These are phyloP conservation scores for Benthosema pterotum DNA, from an alignment of 2,797 vertebrate species.

Conservation along the genomic window DNA sequence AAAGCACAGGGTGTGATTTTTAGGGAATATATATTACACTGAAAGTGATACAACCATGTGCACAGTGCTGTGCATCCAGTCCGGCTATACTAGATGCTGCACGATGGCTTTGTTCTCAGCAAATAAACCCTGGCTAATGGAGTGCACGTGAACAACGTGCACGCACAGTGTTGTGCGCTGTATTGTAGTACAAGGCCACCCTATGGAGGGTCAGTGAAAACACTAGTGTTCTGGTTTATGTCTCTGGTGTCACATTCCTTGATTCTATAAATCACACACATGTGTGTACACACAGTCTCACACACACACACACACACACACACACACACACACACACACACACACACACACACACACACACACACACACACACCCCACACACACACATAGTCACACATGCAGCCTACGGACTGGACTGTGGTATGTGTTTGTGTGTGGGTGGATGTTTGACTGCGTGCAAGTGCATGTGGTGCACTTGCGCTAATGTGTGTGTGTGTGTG, in stretches of 20 bases:
- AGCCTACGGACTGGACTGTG: not conserved
- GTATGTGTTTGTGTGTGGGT: not conserved
- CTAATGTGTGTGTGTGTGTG: too few species aligned
- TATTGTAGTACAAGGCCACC: slow-evolving; percentile 51
- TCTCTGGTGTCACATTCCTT: slow-evolving; percentile 17
- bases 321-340: not conserved
- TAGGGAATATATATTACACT: too few species aligned
- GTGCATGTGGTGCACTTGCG: too few species aligned
- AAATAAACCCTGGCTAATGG: not conserved
- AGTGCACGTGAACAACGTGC: slow-evolving; percentile 4
- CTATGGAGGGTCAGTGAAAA: slow-evolving; percentile 60
- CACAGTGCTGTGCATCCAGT: too few species aligned
- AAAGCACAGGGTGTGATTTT: too few species aligned
- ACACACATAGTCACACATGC: not conserved
- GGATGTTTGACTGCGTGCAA: not conserved
- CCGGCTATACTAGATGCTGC: too few species aligned
- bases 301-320: slow-evolving; percentile 4
- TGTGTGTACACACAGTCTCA: slow-evolving; percentile 5
- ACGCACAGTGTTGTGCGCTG: not conserved
- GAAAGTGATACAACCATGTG: too few species aligned
- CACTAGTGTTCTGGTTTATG: slow-evolving; percentile 56
- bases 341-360: not conserved
- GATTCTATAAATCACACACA: slow-evolving; percentile 48
- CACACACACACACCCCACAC: not conserved
- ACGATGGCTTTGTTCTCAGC: too few species aligned